These are phyloP conservation scores for Aeoliscus strigatus DNA, from an alignment of 2,797 vertebrate species.

Conservation along the genomic window DNA sequence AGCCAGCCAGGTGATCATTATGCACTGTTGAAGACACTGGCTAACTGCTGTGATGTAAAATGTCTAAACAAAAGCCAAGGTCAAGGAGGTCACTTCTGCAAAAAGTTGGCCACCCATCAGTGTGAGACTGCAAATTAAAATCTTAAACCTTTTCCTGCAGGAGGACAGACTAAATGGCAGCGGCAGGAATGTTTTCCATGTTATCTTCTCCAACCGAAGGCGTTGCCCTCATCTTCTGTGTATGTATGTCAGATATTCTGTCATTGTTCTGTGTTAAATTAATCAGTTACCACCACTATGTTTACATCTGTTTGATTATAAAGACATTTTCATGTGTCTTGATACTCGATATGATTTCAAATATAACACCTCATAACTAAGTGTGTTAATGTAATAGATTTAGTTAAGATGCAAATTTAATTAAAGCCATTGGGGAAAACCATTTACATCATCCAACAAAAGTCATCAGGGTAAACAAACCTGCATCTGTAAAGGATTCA, in stretches of 20 bases:
- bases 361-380: not conserved
- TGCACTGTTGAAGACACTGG: too few relatives aligned
- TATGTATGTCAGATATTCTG: too few relatives aligned
- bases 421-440: constrained; percentile 11
- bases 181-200: constrained; percentile 16
- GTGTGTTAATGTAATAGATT: not conserved
- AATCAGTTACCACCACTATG: too few relatives aligned
- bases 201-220: constrained; percentile 15
- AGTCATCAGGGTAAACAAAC: constrained; percentile 13
- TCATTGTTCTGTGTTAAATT: too few relatives aligned
- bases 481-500: constrained; percentile 10
- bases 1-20: too few relatives aligned
- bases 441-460: constrained; percentile 21
- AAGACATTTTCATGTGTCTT: too few relatives aligned
- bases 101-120: constrained; percentile 3
- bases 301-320: too few relatives aligned
- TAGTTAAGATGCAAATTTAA: constrained; percentile 2
- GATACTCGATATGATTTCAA: too few relatives aligned
- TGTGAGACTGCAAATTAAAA: constrained; percentile 29
- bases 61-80: too few relatives aligned
- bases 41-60: too few relatives aligned
- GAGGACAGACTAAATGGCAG: constrained; percentile 34
- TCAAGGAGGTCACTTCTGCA: too few relatives aligned
- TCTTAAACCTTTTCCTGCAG: constrained; percentile 27
- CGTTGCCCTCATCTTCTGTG: too few relatives aligned